A percentile compares a stretch with the other conserved stretches of the same genome.
These are phyloP conservation scores for Drosophila rufa DNA, from an alignment of 1,140 invertebrate genomes.

Conservation along the genomic window DNA sequence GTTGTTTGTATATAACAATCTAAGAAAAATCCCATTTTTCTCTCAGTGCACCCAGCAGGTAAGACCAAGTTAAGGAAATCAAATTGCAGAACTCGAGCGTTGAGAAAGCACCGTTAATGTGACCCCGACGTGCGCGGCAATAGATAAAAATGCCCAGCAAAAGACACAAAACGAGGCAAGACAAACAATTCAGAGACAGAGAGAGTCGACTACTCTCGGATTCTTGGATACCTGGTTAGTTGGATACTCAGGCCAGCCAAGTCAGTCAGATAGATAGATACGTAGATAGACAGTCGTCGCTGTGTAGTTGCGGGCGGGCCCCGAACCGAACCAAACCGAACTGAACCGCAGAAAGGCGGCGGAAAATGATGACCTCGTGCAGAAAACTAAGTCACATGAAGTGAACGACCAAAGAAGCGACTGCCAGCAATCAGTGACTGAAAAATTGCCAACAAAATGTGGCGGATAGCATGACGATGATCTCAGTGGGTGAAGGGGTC, in stretches of 20 bases:
- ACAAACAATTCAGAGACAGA: slow-evolving; percentile 60
- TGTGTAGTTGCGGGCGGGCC: slow-evolving; percentile 68
- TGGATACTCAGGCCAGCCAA: slow-evolving; percentile 4
- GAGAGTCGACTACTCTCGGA: slow-evolving; percentile 3
- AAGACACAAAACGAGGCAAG: slow-evolving; percentile 49
- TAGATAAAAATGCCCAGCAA: slow-evolving; percentile 66
- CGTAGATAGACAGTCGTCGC: slow-evolving; percentile 44
- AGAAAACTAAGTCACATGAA: slow-evolving; percentile 75
- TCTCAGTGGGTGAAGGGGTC: slow-evolving; percentile 33
- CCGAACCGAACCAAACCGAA: slow-evolving; percentile 38
- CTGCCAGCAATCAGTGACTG: slow-evolving; percentile 64
- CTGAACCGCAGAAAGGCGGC: slow-evolving; percentile 27
- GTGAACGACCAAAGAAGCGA: slow-evolving; percentile 47
- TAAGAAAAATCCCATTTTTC: neutral
- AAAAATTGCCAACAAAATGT: slow-evolving; percentile 75
- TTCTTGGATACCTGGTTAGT: slow-evolving; percentile 7
- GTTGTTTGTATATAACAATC: no score
- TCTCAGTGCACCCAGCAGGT: slow-evolving; percentile 12
- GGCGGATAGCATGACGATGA: slow-evolving; percentile 52
- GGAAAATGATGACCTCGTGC: slow-evolving; percentile 75
- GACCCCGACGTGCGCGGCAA: slow-evolving; percentile 75
- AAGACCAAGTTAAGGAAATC: slow-evolving; percentile 62
- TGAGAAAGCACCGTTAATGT: slow-evolving; percentile 80
- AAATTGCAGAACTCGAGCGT: slow-evolving; percentile 79
- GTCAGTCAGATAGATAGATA: slow-evolving; percentile 47